These are phyloP conservation scores for Gari tellinella DNA, from an alignment of 2,888 invertebrate genomes.

Conservation along the genomic window DNA sequence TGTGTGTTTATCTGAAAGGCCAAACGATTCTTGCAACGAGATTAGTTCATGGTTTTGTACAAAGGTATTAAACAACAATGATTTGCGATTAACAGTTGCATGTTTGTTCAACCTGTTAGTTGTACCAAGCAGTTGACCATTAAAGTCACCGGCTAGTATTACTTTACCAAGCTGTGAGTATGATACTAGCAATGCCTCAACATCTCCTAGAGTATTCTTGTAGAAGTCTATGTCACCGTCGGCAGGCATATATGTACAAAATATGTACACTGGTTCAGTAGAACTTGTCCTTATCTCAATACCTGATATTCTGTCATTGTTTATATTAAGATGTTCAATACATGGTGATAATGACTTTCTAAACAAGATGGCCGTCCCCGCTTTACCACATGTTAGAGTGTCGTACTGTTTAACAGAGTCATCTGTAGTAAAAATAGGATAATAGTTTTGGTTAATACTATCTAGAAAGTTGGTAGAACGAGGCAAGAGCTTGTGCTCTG, in stretches of 20 bases:
- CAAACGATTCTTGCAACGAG: not conserved
- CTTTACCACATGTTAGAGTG: slow-evolving; percentile 12
- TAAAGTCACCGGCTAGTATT: not conserved
- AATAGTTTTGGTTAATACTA: slow-evolving; percentile 2
- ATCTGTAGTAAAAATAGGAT: not conserved
- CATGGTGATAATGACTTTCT: not conserved
- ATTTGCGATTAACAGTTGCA: too few relatives aligned
- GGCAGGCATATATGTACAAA: slow-evolving; percentile 1
- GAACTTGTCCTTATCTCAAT: not conserved
- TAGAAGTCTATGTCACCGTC: not conserved
- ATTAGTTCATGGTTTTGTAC: too few relatives aligned
- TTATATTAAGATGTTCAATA: not conserved
- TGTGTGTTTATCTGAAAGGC: not conserved
- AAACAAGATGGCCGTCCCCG: not conserved
- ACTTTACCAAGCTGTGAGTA: not conserved
- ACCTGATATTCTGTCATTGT: slow-evolving; percentile 5
- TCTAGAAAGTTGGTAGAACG: slow-evolving; percentile 3
- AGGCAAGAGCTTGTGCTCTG: slow-evolving; percentile 4
- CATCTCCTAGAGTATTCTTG: not conserved
- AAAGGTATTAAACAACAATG: too few relatives aligned
- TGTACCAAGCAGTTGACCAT: not conserved
- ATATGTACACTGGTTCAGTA: not conserved
- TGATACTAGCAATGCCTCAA: not conserved
- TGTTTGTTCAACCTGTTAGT: too few relatives aligned
- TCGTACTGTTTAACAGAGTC: not conserved